Evolutionary conservation across 2,888 invertebrate species (phyloP), one percentile per base, ranked within the genome.

Genomic region (Xanthorhoe designata): DNA sequence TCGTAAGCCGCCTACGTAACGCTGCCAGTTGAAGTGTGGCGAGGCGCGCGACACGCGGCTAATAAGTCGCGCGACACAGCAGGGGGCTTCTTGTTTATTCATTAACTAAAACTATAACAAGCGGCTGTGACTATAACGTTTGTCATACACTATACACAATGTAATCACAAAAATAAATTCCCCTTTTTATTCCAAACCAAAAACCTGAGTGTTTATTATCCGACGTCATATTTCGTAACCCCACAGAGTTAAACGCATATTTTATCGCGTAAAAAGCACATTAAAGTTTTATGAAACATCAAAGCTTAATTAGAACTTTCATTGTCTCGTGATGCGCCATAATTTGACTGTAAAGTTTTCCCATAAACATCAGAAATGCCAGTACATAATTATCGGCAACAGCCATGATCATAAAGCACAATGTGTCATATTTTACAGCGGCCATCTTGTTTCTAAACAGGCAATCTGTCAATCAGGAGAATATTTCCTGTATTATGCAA

Each of bases 21-120:
- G 35, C 13, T 4, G 24, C 17, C 18, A 47, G 53, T 47, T 32
- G 10, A 52, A 38, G 54, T 47, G 56, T 47, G 2, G 53, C 35
- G 51, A 60, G 9, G 19, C 19, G 19, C 35, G 53, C 32, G 42
- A 24, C 19, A 7, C 18, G 29, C 55, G n/a, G 49, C 55, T 19
- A 51, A 54, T 50, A 64, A 59, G 35, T 19, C 35, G 35, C 35
- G 49, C 51, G 18, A 29, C 17, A 10, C 56, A 49, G 56, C 63
- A 52, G 64, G 64, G 64, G 55, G 42, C 32, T 52, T 61, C 59
- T 68, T 59, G 65, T 68, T 68, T 65, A 68, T 68, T 62, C 49
- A 59, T 59, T 59, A 59, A 18, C 10, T 35, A 58, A 24, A 53
- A 53, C 53, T 58, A 53, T 35, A 64, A 9, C 45, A 9, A 19